phyloP scores from a whole-genome alignment of 2,797 vertebrate genomes.

The Micromesistius poutassou region DNA sequence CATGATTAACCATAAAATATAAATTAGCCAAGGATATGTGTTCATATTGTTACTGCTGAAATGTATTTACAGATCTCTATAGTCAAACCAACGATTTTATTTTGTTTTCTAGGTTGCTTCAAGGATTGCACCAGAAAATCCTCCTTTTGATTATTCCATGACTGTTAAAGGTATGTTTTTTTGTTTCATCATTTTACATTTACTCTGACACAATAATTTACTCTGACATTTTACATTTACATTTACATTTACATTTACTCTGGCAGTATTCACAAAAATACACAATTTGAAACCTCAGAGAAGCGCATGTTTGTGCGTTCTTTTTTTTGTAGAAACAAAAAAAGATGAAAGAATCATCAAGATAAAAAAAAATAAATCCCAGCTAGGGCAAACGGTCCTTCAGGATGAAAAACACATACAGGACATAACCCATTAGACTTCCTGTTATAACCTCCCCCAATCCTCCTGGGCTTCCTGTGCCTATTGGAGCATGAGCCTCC shows the following conservation, averaged over 20 bases:
- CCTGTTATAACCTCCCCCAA: conserved; percentile 23
- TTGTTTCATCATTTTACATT: neutral
- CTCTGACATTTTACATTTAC: neutral
- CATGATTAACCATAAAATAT: conserved; percentile 51
- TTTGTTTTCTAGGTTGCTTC: conserved; percentile 47
- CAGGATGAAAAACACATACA: conserved; percentile 9
- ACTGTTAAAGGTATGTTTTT: conserved; percentile 48
- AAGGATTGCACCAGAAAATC: conserved; percentile 9
- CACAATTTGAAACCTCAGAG: conserved; percentile 18
- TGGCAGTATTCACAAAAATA: conserved; percentile 32
- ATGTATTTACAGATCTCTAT: conserved; percentile 5
- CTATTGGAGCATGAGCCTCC: conserved; percentile 29
- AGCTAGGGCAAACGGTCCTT: conserved; percentile 33
- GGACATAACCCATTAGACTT: conserved; percentile 33
- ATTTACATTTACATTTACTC: neutral
- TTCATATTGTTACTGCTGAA: conserved; percentile 14
- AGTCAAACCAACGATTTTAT: conserved; percentile 44
- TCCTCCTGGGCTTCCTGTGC: conserved; percentile 25
- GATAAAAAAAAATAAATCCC: too few species aligned
- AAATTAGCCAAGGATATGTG: conserved; percentile 33
- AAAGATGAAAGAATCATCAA: neutral
- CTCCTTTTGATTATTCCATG: conserved; percentile 13
- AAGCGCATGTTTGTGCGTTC: conserved; percentile 29
- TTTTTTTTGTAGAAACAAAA: conserved; percentile 20
- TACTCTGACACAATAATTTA: neutral